phyloP scores from a whole-genome alignment of 2,113 vertebrate genomes.

The Hypomesus transpacificus region DNA sequence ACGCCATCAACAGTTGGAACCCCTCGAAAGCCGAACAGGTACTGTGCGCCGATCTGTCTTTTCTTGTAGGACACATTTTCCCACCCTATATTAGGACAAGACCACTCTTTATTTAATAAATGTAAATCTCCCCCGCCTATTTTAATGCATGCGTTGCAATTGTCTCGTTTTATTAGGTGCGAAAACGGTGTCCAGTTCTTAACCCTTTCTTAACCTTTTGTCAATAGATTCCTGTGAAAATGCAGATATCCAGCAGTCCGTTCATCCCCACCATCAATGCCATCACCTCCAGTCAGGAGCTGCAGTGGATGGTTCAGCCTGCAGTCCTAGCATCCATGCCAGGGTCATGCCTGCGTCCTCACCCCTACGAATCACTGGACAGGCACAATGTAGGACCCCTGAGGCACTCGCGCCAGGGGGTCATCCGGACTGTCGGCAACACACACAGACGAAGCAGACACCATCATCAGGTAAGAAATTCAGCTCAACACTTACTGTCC shows the following conservation, averaged over 20 bases:
- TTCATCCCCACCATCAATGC: slow-evolving; percentile 85
- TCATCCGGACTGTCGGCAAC: slow-evolving; percentile 80
- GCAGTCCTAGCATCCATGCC: slow-evolving; percentile 85
- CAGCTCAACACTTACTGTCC: background rate
- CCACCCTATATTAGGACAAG: background rate
- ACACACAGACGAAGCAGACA: slow-evolving; percentile 74
- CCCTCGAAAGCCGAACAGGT: background rate
- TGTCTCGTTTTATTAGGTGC: too few relatives aligned
- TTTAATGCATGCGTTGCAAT: too few relatives aligned
- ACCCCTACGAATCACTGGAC: slow-evolving; percentile 71
- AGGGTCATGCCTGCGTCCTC: slow-evolving; percentile 71
- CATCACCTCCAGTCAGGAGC: slow-evolving; percentile 84
- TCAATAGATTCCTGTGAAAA: slow-evolving; percentile 62
- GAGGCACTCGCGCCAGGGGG: slow-evolving; percentile 73
- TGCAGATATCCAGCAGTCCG: slow-evolving; percentile 82
- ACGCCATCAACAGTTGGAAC: background rate
- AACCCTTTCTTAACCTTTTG: background rate
- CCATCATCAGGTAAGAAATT: slow-evolving; percentile 74
- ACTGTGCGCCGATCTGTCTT: background rate
- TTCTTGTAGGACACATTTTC: background rate
- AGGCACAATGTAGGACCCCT: slow-evolving; percentile 69
- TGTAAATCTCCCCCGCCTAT: background rate
- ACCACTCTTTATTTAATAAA: background rate
- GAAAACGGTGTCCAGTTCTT: too few relatives aligned
- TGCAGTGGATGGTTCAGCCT: slow-evolving; percentile 88